Evolutionary conservation across 2,113 vertebrate genomes (phyloP), one percentile per base, ranked within the genome.

Genomic region (Seriola dumerili): DNA sequence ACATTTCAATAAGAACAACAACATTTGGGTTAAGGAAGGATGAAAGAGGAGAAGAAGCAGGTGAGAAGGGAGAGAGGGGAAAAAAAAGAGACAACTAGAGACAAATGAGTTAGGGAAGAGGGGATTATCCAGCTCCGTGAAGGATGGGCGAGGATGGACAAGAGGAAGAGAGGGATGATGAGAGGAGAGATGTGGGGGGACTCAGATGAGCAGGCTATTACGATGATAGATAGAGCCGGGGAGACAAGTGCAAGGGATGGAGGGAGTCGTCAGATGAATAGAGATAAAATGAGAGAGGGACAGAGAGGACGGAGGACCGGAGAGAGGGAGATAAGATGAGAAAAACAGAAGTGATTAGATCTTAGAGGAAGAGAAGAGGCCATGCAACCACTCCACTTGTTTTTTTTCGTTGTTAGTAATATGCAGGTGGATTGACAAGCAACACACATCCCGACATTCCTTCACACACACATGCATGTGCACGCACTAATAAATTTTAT

Each of bases 191-290:
- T 85, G 80, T 9, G 34, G 74, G 65, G 74, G 73, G 17, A 85
- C 68, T 81, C 67, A 76, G 76, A 88, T 80, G 87, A 90, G 79
- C 25, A 78, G 74, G 80, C 68, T 74, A 83, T 89, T 86, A 89
- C 2, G 66, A 84, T 87, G 90, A 92, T 77, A 21, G 83, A 92
- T 89, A 50, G 78, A 78, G 61, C 52, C 1, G 54, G 32, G 78
- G 74, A 88, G 52, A 68, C 59, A 3, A 75, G 80, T 77, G 82
- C n/a, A 16, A 64, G 54, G 50, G 25, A 85, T 50, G 78, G 75
- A 74, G 67, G 61, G 78, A 79, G 54, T 79, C 10, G 5, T 40
- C 5, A 8, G 73, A 69, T 76, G 63, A 83, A 90, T 75, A 23
- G 73, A 84, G 80, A 85, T 77, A 32, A 80, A 85, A 81, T 19